Conservation (phyloP, 2,888 invertebrate species). For the Pharmacophagus antenor region DNA sequence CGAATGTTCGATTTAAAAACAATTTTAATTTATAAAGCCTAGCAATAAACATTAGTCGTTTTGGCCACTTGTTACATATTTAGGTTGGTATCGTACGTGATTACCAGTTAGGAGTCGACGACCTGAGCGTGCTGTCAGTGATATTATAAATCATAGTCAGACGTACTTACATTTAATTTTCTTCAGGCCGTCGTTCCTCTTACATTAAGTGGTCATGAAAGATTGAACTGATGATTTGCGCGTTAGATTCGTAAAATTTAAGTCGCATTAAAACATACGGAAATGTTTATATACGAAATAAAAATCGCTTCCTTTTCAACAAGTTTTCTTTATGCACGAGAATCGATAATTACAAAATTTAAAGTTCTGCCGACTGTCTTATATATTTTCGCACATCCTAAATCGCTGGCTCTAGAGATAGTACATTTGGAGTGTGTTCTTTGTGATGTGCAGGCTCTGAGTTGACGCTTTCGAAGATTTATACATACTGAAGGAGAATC, state of each 20-base stretch:
- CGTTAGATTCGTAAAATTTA: not conserved
- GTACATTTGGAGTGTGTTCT: no score
- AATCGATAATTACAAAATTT: no score
- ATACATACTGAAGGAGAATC: no score
- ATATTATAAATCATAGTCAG: slow-evolving; percentile 13
- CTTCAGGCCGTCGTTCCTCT: not conserved
- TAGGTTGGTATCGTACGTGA: slow-evolving; percentile 5
- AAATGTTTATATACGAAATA: not conserved
- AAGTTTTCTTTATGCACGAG: no score
- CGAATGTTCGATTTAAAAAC: slow-evolving; percentile 26
- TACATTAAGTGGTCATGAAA: not conserved
- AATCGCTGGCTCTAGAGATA: no score
- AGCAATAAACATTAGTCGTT: slow-evolving; percentile 18
- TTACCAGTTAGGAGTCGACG: slow-evolving; percentile 12
- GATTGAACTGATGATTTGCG: not conserved
- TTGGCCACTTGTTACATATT: slow-evolving; percentile 12
- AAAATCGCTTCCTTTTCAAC: no score
- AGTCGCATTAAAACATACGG: not conserved
- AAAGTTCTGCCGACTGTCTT: no score
- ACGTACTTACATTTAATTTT: slow-evolving; percentile 9
- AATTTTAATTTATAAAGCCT: slow-evolving; percentile 14
- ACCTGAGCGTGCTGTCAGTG: slow-evolving; percentile 7
- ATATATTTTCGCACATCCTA: no score
- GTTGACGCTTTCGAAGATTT: no score
- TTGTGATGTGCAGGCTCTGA: no score